Evolutionary conservation across 2,888 invertebrate species (phyloP).

Genomic region (Oxycera nigricornis): DNA sequence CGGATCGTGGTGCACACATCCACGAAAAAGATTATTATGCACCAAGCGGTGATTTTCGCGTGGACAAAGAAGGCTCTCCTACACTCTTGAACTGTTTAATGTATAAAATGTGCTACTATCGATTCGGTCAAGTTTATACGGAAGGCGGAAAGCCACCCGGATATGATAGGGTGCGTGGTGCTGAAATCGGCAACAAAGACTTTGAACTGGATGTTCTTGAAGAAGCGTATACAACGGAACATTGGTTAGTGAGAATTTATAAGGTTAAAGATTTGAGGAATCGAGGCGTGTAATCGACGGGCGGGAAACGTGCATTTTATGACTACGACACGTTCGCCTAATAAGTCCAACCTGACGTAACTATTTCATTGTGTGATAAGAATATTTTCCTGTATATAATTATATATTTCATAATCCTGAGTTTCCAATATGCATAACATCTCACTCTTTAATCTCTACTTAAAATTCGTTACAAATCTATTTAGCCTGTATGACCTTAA

Average conservation of each 20-base stretch:
- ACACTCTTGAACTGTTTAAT: constrained; percentile 95
- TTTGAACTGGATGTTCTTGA: constrained; percentile 98
- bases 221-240: constrained; percentile 98
- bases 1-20: constrained; percentile 92
- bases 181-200: constrained; percentile 99
- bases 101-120: constrained; percentile 99
- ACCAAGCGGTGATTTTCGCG: constrained; percentile 91
- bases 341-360: background rate
- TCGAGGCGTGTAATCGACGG: constrained; percentile 72
- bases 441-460: constrained; percentile 16
- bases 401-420: background rate
- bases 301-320: background rate
- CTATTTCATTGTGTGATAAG: constrained; percentile 31
- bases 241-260: constrained; percentile 98
- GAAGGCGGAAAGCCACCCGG: constrained; percentile 95
- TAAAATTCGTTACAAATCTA: constrained; percentile 21
- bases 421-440: background rate
- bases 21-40: constrained; percentile 98
- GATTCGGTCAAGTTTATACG: constrained; percentile 95
- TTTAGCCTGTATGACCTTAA: constrained; percentile 5
- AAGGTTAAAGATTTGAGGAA: constrained; percentile 95
- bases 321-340: background rate
- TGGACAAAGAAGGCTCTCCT: constrained; percentile 92
- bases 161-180: constrained; percentile 93
- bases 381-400: constrained; percentile 25